Conservation (phyloP, 2,888 invertebrate genomes). For the Eupithecia subumbrata region DNA sequence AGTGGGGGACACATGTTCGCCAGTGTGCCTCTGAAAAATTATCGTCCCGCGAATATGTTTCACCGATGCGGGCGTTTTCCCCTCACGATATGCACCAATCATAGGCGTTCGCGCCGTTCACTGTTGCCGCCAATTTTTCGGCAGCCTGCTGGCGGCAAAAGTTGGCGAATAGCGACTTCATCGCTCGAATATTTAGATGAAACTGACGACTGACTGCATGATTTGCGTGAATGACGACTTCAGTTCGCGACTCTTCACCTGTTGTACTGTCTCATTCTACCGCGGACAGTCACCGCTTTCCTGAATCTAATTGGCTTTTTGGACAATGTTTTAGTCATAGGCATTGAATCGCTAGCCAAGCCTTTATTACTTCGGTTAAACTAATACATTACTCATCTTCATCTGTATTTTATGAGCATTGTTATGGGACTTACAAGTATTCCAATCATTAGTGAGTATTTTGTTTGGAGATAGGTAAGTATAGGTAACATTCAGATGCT, state of each 20-base stretch:
- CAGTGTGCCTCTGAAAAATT: constrained; percentile 79
- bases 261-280: constrained; percentile 43
- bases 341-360: not conserved
- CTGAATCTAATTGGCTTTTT: constrained; percentile 31
- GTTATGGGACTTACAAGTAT: not conserved
- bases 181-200: constrained; percentile 47
- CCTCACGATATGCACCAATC: constrained; percentile 70
- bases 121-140: constrained; percentile 59
- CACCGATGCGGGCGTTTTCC: constrained; percentile 76
- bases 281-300: constrained; percentile 39
- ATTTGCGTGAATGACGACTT: constrained; percentile 45
- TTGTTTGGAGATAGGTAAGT: not conserved
- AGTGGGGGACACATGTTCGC: constrained; percentile 76
- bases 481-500: not conserved
- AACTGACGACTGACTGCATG: constrained; percentile 52
- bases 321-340: constrained; percentile 18
- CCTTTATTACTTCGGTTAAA: not conserved
- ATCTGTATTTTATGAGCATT: not conserved
- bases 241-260: constrained; percentile 35
- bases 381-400: not conserved
- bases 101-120: constrained; percentile 55
- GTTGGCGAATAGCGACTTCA: constrained; percentile 40
- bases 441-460: not conserved
- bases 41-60: constrained; percentile 76
- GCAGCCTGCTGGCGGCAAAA: constrained; percentile 46